Evolutionary conservation across 1,140 invertebrate genomes (phyloP).

Genomic region (Ladona fulva): DNA sequence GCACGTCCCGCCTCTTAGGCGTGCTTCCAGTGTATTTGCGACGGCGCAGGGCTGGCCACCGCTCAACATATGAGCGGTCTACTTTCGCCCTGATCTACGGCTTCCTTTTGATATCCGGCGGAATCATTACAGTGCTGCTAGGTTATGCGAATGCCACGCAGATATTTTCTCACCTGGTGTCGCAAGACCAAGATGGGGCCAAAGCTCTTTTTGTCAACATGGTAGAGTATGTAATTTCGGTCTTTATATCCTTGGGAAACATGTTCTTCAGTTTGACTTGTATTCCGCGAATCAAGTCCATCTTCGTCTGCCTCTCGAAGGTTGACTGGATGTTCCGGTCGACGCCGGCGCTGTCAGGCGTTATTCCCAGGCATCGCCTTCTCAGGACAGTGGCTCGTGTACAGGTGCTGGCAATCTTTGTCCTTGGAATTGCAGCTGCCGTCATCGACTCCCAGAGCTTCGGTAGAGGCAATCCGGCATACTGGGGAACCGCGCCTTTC

Average conservation of each 20-base stretch:
- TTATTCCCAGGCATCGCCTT: neutral
- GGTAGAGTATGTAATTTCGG: neutral
- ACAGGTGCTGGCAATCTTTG: neutral
- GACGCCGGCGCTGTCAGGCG: neutral
- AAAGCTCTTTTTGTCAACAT: neutral
- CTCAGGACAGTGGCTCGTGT: neutral
- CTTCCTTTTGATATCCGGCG: neutral
- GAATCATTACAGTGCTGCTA: neutral
- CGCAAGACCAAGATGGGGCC: neutral
- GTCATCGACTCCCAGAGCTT: neutral
- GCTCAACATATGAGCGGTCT: neutral
- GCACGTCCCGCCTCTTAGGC: neutral
- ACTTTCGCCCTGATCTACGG: neutral
- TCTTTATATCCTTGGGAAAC: neutral
- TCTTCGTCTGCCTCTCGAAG: neutral
- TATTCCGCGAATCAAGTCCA: neutral
- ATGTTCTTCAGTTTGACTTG: neutral
- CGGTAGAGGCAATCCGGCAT: neutral
- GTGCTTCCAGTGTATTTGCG: neutral
- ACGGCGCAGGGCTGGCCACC: neutral
- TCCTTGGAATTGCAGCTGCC: neutral
- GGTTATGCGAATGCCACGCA: neutral
- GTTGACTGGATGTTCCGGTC: neutral
- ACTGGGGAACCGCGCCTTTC: neutral
- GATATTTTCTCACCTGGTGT: neutral